Evolutionary conservation across 1,140 invertebrate species (phyloP).

Genomic region (Ostrea edulis): DNA sequence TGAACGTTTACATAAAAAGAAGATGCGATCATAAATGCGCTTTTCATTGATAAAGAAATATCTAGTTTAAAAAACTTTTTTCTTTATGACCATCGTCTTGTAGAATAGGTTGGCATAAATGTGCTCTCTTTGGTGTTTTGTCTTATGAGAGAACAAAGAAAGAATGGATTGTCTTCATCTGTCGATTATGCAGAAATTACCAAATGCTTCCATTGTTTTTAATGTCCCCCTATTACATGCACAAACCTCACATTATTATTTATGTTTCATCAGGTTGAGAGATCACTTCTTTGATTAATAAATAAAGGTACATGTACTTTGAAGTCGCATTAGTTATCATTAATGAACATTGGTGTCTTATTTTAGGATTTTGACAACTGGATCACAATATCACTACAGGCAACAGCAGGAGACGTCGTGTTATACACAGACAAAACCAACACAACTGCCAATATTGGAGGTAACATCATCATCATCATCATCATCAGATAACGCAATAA

Average conservation of each 20-base stretch:
- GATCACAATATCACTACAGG: constrained; percentile 29
- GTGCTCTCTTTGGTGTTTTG: too few relatives aligned
- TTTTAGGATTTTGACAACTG: constrained; percentile 41
- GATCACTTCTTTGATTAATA: not conserved
- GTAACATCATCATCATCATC: not conserved
- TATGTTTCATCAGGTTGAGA: not conserved
- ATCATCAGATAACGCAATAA: not conserved
- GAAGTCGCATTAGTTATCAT: not conserved
- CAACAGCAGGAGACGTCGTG: not conserved
- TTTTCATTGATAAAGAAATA: too few relatives aligned
- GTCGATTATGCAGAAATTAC: too few relatives aligned
- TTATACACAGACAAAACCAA: constrained; percentile 26
- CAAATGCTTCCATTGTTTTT: too few relatives aligned
- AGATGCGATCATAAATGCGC: not conserved
- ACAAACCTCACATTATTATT: not conserved
- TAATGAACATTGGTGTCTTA: not conserved
- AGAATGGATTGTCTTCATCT: too few relatives aligned
- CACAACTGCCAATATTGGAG: constrained; percentile 15
- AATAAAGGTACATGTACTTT: too few relatives aligned
- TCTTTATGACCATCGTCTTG: too few relatives aligned
- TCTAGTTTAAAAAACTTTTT: too few relatives aligned
- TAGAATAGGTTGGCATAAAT: too few relatives aligned
- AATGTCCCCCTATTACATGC: not conserved
- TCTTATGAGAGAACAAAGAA: too few relatives aligned
- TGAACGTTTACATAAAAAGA: not conserved